Base-by-base conservation (phyloP, 2,113 vertebrate species). In the Ranitomeya imitator region DNA sequence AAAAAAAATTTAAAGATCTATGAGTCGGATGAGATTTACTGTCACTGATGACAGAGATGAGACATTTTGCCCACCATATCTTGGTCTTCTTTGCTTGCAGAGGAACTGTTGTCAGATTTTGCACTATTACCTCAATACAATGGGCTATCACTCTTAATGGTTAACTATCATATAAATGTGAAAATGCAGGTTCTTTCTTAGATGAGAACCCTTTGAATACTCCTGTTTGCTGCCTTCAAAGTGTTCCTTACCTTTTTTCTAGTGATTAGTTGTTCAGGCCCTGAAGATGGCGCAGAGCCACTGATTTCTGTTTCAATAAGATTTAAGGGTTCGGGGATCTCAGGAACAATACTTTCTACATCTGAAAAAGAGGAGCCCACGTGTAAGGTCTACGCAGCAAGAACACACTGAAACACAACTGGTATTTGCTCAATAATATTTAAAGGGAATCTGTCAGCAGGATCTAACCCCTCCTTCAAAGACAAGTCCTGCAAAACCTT, bases 221-320 rank as follows among this genome's bases (percentile, higher is more conserved):
- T 65, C 18, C 13, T 37, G 18, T 83, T 69, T 67, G 7, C 61
- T 55, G 65, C 45, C 9, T 55, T 31, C 51, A 71, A 54, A 67
- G n/a, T 11, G 21, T 15, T 73, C 45, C 60, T 94, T 93, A 96
- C 95, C 94, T 95, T 96, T 91, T 93, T 96, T 90, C 95, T 95
- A 87, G 91, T 94, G 89, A 96, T 95, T 80, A 88, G 87, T 89
- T 94, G 95, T 1, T n/a, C 77, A 37, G 91, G 21, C 81, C 93
- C 93, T 87, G 91, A 91, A 37, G 90, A 7, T 8, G 88, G 31
- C 86, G 65, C 88, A 91, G 85, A 0, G 91, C 91, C 83, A 87
- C 88, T 80, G 85, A 82, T 67, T 63, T 79, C 86, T 90, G 83
- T 26, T 61, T 91, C 76, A 0, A 10, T 5, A 59, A 89, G 4